Evolutionary conservation across 2,797 vertebrate genomes (phyloP).

Genomic region (Cygnus olor): DNA sequence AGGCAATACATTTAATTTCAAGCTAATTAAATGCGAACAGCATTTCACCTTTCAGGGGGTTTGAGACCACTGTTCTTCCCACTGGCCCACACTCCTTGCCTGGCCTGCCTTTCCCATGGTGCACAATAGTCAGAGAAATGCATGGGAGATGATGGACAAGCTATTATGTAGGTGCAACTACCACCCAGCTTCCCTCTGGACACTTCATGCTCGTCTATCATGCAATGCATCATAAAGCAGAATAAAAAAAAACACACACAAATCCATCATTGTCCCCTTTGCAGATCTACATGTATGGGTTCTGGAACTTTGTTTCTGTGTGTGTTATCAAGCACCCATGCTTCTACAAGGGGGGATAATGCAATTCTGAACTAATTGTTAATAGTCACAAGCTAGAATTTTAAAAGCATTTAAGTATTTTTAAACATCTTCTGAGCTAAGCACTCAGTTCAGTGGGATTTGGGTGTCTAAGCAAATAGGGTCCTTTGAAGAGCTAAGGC

Average conservation of each 20-base stretch:
- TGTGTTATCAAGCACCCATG: not conserved
- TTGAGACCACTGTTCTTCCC: not conserved
- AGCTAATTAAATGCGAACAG: not conserved
- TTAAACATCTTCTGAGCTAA: not conserved
- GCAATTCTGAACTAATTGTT: not conserved
- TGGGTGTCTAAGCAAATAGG: constrained; percentile 18
- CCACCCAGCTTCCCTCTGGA: not conserved
- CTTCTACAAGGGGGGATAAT: not conserved
- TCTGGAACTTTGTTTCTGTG: not conserved
- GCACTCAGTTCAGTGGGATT: not conserved
- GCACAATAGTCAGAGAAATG: not conserved
- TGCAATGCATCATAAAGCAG: not conserved
- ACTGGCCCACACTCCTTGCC: not conserved
- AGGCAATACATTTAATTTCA: not conserved
- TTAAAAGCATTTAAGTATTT: not conserved
- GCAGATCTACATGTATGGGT: not conserved
- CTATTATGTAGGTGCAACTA: not conserved
- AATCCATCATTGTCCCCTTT: not conserved
- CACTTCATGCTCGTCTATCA: not conserved
- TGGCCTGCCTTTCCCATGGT: not conserved
- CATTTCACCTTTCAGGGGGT: not conserved
- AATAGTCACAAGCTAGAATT: not conserved
- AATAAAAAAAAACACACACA: not conserved
- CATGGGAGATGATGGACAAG: not conserved
- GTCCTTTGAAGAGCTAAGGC: constrained; percentile 42